These are phyloP conservation scores for Chelmon rostratus DNA, from an alignment of 2,797 vertebrate genomes.

Conservation along the genomic window DNA sequence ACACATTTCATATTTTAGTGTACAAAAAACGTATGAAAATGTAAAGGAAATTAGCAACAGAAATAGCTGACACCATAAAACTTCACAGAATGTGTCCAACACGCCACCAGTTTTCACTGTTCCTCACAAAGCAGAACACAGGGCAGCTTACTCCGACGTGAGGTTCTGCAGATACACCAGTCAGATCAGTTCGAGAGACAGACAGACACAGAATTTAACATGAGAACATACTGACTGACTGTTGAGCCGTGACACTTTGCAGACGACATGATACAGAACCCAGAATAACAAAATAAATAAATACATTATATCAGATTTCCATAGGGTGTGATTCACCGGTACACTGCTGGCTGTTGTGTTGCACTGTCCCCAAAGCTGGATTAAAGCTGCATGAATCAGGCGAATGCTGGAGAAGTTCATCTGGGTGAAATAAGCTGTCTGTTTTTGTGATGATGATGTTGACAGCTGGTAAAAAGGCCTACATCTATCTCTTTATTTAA, in stretches of 20 bases:
- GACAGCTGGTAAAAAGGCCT: conserved; percentile 39
- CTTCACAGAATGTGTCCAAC: conserved; percentile 78
- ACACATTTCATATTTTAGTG: conserved; percentile 48
- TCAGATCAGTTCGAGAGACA: conserved; percentile 52
- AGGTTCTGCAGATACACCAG: conserved; percentile 69
- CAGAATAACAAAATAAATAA: conserved; percentile 80
- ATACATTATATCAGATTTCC: conserved; percentile 67
- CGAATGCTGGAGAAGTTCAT: conserved; percentile 24
- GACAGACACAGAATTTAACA: conserved; percentile 39
- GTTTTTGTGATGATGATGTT: conserved; percentile 30
- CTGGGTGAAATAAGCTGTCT: conserved; percentile 17
- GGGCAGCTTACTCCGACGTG: conserved; percentile 62
- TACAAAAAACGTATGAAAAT: conserved; percentile 55
- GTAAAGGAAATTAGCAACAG: conserved; percentile 47
- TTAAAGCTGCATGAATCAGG: conserved; percentile 35
- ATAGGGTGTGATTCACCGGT: conserved; percentile 43
- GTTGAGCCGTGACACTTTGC: conserved; percentile 49
- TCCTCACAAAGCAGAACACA: conserved; percentile 61
- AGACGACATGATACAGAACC: conserved; percentile 49
- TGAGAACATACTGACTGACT: conserved; percentile 42
- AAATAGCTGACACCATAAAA: conserved; percentile 41
- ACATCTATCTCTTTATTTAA: conserved; percentile 28
- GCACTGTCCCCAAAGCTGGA: not conserved
- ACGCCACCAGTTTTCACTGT: conserved; percentile 68
- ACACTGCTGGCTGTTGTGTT: conserved; percentile 31